Evolutionary conservation across 1,140 invertebrate species (phyloP).

Genomic region (Anastatus disparis): DNA sequence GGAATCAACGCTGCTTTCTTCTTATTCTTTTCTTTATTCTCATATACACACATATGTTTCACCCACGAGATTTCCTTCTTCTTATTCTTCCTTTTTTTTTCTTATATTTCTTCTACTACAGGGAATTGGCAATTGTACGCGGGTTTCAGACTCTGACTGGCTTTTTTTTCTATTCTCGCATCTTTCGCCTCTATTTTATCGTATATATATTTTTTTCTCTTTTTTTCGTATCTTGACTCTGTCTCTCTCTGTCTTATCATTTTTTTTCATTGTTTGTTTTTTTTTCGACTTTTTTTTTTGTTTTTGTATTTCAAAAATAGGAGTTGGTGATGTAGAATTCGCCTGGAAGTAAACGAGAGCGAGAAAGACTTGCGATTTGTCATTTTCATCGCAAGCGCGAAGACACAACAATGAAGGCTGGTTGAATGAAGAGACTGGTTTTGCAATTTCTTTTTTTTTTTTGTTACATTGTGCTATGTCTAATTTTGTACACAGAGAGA

Average conservation of each 20-base stretch:
- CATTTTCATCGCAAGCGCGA: neutral
- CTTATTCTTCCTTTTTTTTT: neutral
- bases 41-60: neutral
- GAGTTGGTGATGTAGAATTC: conserved; percentile 14
- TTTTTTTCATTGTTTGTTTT: neutral
- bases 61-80: conserved; percentile 17
- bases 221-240: conserved; percentile 12
- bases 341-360: neutral
- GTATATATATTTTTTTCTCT: neutral
- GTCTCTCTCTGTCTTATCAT: neutral
- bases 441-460: neutral
- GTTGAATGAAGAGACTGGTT: neutral
- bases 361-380: conserved; percentile 7
- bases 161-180: too few relatives aligned
- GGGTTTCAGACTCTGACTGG: conserved; percentile 37
- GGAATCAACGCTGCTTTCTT: conserved; percentile 45
- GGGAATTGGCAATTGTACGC: conserved; percentile 49
- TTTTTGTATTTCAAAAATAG: too few relatives aligned
- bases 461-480: neutral
- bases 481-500: neutral
- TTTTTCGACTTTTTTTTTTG: conserved; percentile 10
- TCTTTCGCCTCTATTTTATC: neutral
- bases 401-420: conserved; percentile 1
- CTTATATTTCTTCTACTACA: neutral
- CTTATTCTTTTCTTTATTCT: neutral